phyloP scores from a whole-genome alignment of 1,140 invertebrate species.

The Drosophila pruinosa region DNA sequence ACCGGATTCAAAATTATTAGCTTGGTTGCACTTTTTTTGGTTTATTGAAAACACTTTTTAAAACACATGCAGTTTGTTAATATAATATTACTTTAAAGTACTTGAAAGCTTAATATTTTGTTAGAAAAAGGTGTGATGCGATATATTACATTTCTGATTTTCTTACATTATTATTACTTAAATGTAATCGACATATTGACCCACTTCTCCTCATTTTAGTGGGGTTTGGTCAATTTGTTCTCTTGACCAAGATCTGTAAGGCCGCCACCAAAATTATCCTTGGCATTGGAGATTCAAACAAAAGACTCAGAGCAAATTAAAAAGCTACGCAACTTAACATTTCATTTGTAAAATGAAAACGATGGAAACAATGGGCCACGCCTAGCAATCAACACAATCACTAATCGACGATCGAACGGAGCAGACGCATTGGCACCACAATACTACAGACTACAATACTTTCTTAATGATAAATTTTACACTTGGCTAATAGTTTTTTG shows the following conservation, averaged over 20 bases:
- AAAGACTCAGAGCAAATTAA: conserved; percentile 49
- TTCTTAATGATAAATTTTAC: conserved; percentile 67
- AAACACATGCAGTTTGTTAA: too few species aligned
- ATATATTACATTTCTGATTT: too few species aligned
- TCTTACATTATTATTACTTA: not conserved
- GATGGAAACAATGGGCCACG: conserved; percentile 30
- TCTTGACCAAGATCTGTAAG: conserved; percentile 39
- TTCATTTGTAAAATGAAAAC: conserved; percentile 46
- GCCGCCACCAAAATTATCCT: conserved; percentile 46
- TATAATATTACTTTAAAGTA: too few species aligned
- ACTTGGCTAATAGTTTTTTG: conserved; percentile 80
- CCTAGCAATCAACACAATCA: conserved; percentile 37
- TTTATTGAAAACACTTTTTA: too few species aligned
- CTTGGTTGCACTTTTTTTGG: too few species aligned
- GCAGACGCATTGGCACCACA: conserved; percentile 70
- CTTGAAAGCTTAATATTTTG: too few species aligned
- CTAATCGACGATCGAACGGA: conserved; percentile 31
- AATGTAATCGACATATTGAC: not conserved
- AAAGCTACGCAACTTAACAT: conserved; percentile 53
- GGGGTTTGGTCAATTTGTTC: conserved; percentile 19
- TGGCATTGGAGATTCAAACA: conserved; percentile 30
- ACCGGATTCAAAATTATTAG: too few species aligned
- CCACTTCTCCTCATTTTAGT: not conserved
- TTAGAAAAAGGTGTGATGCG: too few species aligned
- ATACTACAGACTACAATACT: conserved; percentile 6